Evolutionary conservation across 2,888 invertebrate species (phyloP).

Genomic region (Agrenia bidenticulata): DNA sequence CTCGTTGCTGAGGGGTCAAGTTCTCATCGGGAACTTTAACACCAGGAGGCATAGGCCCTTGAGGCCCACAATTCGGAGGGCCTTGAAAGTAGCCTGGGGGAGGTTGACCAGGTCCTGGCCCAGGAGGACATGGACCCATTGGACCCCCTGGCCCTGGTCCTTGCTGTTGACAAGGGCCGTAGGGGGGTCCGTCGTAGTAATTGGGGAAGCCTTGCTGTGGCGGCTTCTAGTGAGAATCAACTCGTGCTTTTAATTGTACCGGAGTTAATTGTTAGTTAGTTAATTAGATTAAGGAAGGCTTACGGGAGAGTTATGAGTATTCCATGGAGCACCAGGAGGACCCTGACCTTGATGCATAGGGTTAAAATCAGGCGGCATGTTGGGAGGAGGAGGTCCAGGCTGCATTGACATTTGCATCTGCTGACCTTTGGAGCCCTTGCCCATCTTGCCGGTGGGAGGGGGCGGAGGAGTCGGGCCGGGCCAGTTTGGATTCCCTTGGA

Average conservation of each 20-base stretch:
- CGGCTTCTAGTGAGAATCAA: slow-evolving; percentile 38
- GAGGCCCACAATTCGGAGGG: slow-evolving; percentile 39
- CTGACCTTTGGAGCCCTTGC: slow-evolving; percentile 47
- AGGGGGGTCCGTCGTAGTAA: slow-evolving; percentile 49
- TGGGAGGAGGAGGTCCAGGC: slow-evolving; percentile 42
- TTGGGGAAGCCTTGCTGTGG: slow-evolving; percentile 52
- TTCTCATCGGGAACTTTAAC: slow-evolving; percentile 95
- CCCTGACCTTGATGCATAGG: slow-evolving; percentile 46
- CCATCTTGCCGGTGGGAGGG: slow-evolving; percentile 25
- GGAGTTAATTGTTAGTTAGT: neutral
- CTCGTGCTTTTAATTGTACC: neutral
- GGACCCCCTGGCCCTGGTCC: slow-evolving; percentile 49
- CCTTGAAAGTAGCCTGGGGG: slow-evolving; percentile 43
- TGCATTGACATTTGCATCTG: slow-evolving; percentile 32
- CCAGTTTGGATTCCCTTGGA: slow-evolving; percentile 52
- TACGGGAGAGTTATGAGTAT: slow-evolving; percentile 50
- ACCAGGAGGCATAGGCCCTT: slow-evolving; percentile 57
- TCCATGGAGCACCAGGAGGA: slow-evolving; percentile 45
- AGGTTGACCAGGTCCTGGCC: slow-evolving; percentile 34
- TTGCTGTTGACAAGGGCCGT: slow-evolving; percentile 39
- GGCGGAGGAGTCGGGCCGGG: slow-evolving; percentile 41
- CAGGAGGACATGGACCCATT: slow-evolving; percentile 27
- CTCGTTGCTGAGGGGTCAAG: slow-evolving; percentile 91
- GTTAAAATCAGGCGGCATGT: slow-evolving; percentile 52
- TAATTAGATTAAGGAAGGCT: slow-evolving; percentile 6